Evolutionary conservation across 2,113 vertebrate genomes (phyloP).

Genomic region (Calidris pugnax): DNA sequence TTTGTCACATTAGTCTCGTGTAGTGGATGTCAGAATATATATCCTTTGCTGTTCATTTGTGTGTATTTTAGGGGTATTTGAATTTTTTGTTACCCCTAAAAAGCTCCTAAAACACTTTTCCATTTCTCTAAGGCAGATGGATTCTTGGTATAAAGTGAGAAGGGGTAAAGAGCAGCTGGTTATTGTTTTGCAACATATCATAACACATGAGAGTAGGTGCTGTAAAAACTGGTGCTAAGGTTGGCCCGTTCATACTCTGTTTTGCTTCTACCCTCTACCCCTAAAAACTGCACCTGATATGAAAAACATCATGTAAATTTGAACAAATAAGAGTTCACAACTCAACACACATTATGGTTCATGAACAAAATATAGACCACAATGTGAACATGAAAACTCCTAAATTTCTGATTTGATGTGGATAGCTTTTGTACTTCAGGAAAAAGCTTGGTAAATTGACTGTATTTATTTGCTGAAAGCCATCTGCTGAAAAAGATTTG

Average conservation of each 20-base stretch:
- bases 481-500: slow-evolving; percentile 33
- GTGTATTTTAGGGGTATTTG: not conserved
- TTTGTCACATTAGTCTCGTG: not conserved
- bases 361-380: not conserved
- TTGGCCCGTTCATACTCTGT: not conserved
- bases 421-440: not conserved
- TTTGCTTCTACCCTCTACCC: not conserved
- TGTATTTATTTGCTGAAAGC: slow-evolving; percentile 26
- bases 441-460: not conserved
- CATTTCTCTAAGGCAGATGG: not conserved
- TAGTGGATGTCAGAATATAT: not conserved
- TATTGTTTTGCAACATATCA: not conserved
- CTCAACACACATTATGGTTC: not conserved
- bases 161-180: not conserved
- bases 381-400: not conserved
- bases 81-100: not conserved
- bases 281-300: not conserved
- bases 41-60: not conserved
- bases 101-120: not conserved
- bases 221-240: not conserved
- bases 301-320: not conserved
- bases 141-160: not conserved
- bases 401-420: not conserved
- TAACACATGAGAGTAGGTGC: not conserved
- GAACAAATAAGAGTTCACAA: not conserved